Base-by-base conservation (phyloP, 1,140 invertebrate genomes). In the Penaeus japonicus region DNA sequence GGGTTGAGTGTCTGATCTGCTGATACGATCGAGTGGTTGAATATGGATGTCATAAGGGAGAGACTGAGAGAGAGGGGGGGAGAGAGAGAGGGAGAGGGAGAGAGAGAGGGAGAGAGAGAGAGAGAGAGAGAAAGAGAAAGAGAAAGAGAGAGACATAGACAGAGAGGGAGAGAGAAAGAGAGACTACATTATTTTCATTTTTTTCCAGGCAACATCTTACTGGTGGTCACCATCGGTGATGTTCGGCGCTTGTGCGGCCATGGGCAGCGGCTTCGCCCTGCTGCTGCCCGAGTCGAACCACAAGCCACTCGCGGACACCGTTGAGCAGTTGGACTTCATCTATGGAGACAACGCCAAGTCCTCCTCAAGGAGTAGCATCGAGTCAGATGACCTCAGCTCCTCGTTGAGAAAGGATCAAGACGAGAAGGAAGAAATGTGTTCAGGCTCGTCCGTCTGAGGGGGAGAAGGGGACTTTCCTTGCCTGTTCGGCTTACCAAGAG, bases 191-290 rank as follows among this genome's bases (percentile, higher is more conserved):
- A 1, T 22, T 18, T 53, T 59, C 22, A 55, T 65, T 32, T 22
- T 32, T 22, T 59, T 53, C 2, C 87, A 90, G 90, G 90, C 90
- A 20, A n/a, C 32, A 18, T 70, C 73, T 0, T 79, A 89, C 78
- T 86, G 82, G 62, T 89, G 70, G 78, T 65, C 87, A 0, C 90
- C 90, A 0, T 90, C 85, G 18, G 75, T 89, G 32, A 22, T 89
- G 55, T 89, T 90, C 70, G 90, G 90, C 4, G 57, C 20, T 2
- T 80, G 80, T 27, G 90, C 87, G 3, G 87, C 54, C 15, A 24
- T 88, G 24, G 90, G 90, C 32, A 73, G 81, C 24, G 57, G 85
- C n/a, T 86, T 87, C 54, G 87, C 89, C 70, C 47, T 89, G 10
- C 47, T 80, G 7, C 75, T 88, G 24, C 86, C 86, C 0, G 86